Base-by-base conservation (phyloP, 2,797 vertebrate species). In the Chelidonichthys spinosus region DNA sequence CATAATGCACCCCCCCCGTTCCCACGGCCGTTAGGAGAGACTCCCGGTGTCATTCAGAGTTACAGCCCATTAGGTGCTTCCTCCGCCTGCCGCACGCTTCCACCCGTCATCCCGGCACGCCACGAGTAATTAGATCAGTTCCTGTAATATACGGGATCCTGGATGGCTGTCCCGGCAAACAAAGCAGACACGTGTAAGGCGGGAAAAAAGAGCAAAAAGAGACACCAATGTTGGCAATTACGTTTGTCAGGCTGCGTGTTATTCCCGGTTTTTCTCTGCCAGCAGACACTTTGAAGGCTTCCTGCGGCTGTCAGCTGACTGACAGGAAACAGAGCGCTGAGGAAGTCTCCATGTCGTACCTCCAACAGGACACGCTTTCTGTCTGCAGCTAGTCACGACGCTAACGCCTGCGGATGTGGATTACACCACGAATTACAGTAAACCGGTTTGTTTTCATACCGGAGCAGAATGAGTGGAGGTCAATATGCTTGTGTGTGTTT, bases 11-110 rank as follows among this genome's bases (percentile, higher is more conserved):
- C 25, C 69, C 72, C 49, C 68, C 68, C 47, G 7, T 2, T 17
- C 40, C 40, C 40, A 2, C 40, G 11, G 0, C 50, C 37, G 5
- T 81, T 72, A 66, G 56, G 58, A 63, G 52, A 87, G 73, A 86
- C 80, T 72, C 70, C 63, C n/a, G 14, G 53, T 42, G 77, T 78
- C 89, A 58, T 85, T 87, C 79, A 74, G 74, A 85, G 87, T 81
- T 80, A 64, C 74, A 76, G 82, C 63, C 72, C 84, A 87, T 88
- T 87, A 74, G 59, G 76, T 33, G 1, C 63, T 32, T 66, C 49
- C 49, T 62, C 55, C 17, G 74, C 79, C 39, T 40, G 1, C 39
- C 47, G 61, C 9, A 14, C 5, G n/a, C n/a, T 49, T 52, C 63
- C 69, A 39, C 43, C 78, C 49, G 69, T 85, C 69, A 61, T 3